Evolutionary conservation across 1,140 invertebrate species (phyloP).

Genomic region (Hesperophylax magnus): DNA sequence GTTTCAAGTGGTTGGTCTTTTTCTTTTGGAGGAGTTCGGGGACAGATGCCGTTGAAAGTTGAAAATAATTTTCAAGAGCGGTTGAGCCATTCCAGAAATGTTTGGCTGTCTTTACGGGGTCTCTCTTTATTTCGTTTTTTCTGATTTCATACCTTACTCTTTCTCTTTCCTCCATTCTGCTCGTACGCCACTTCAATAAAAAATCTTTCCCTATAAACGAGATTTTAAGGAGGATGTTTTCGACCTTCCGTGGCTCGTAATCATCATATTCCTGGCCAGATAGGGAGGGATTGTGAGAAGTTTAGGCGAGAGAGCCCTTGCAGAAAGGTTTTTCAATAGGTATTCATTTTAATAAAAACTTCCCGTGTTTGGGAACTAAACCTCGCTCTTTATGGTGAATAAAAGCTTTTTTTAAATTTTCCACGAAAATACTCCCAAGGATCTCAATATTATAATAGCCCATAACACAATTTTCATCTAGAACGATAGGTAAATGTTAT

Average conservation of each 20-base stretch:
- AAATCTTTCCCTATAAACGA: slow-evolving; percentile 38
- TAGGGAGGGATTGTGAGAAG: slow-evolving; percentile 20
- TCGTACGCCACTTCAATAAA: slow-evolving; percentile 38
- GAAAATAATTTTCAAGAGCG: slow-evolving; percentile 44
- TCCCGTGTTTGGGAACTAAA: neutral
- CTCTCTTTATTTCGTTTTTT: slow-evolving; percentile 23
- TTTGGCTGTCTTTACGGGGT: slow-evolving; percentile 31
- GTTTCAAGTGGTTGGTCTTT: slow-evolving; percentile 29
- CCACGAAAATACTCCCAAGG: too few species aligned
- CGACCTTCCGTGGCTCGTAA: slow-evolving; percentile 14
- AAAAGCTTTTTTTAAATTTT: too few species aligned
- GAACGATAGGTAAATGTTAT: too few species aligned
- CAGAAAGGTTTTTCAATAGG: slow-evolving; percentile 11
- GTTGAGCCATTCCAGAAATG: slow-evolving; percentile 27
- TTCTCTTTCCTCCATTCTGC: slow-evolving; percentile 25
- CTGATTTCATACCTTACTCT: slow-evolving; percentile 8
- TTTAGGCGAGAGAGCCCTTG: slow-evolving; percentile 4
- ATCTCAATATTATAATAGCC: too few species aligned
- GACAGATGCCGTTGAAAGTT: slow-evolving; percentile 29
- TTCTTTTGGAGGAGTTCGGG: slow-evolving; percentile 22
- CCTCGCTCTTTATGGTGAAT: too few species aligned
- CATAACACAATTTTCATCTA: too few species aligned
- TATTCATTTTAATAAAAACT: neutral
- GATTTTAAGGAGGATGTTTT: slow-evolving; percentile 33
- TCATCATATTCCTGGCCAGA: slow-evolving; percentile 20